A percentile compares a stretch with the other conserved stretches of the same genome.
Conservation (phyloP, 2,113 vertebrate genomes). For the Chunga burmeisteri region DNA sequence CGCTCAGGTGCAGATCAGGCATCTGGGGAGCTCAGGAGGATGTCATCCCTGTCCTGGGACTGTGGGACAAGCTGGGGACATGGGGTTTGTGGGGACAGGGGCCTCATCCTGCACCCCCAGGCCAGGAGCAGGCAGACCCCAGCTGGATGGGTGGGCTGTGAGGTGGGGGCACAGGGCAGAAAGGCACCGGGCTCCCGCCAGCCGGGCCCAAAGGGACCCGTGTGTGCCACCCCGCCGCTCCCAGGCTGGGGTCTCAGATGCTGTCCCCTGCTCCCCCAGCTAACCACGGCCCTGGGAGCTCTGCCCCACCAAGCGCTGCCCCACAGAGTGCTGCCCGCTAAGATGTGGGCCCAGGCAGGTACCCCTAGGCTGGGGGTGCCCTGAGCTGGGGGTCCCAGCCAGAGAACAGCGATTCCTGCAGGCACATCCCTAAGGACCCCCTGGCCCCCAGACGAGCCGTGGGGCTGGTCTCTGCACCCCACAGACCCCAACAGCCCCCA, state of each 20-base stretch:
- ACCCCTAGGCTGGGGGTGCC: no score
- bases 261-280: not conserved
- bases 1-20: fast-evolving
- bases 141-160: not conserved
- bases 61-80: not conserved
- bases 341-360: fast-evolving
- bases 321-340: no score
- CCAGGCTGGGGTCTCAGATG: fast-evolving
- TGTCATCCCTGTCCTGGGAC: fast-evolving
- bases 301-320: not conserved
- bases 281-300: no score
- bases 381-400: not conserved
- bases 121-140: not conserved
- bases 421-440: no score
- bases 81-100: fast-evolving
- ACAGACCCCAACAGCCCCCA: not conserved
- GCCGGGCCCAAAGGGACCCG: fast-evolving
- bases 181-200: fast-evolving
- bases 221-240: not conserved
- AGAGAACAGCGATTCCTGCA: not conserved
- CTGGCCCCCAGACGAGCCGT: not conserved
- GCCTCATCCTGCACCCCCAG: not conserved
- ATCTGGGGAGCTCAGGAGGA: not conserved
- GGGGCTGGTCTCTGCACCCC: not conserved
- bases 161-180: fast-evolving